Evolutionary conservation across 2,888 invertebrate genomes (phyloP), one percentile per base, ranked within the genome.

Genomic region (Paralinhomoeus sp.): DNA sequence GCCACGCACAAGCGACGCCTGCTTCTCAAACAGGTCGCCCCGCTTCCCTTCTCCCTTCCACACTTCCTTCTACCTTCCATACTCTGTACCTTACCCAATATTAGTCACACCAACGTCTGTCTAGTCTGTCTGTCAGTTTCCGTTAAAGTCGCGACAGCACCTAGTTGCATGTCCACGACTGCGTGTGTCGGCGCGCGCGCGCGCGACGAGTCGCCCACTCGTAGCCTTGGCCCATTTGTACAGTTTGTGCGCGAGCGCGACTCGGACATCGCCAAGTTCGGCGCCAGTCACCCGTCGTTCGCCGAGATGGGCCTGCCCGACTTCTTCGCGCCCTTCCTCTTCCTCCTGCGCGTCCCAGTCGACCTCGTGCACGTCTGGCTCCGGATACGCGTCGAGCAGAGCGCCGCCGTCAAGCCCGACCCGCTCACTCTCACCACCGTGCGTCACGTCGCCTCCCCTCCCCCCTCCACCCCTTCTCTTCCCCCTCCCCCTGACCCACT

Each of bases 351-450:
- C 42, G 75, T 87, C 42, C 80, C 83, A 23, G 67, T 91, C 57
- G 83, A 87, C 64, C 76, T 85, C n/a, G 77, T 84, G 49, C 80
- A 85, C 60, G 85, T 89, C 65, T 87, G 84, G 67, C 68, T 89
- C 37, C 68, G 75, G 47, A 75, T 87, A 71, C 68, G 85, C 37
- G 68, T 85, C 35, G 83, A 85, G 60, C 76, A 78, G 48, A 75
- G 77, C 46, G 80, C 81, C 0, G 73, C 73, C 22, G 42, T 35
- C 15, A 41, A 49, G 13, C 46, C 49, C 21, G 58, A 58, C 40
- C 48, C 52, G 20, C 45, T 54, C 9, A 57, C 57, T 1, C 48
- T 56, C 41, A 50, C 54, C 22, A 54, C 57, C 22, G 47, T 17
- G n/a, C n/a, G 31, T 33, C 20, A 15, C n/a, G 31, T 27, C 15